phyloP scores from a whole-genome alignment of 2,888 invertebrate species.

The Rosalia funebris region DNA sequence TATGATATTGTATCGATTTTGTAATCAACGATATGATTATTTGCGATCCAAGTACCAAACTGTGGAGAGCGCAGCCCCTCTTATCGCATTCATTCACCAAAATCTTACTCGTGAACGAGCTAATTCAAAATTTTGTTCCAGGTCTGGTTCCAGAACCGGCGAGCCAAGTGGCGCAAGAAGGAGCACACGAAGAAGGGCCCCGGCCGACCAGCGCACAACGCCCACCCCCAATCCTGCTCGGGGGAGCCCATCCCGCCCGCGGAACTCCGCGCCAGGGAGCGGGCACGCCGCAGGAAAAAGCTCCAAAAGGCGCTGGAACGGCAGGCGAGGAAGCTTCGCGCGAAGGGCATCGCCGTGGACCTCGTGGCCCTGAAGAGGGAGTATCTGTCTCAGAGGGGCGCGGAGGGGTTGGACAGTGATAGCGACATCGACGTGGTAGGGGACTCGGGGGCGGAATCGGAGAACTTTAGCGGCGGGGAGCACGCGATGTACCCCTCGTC shows the following conservation, averaged over 20 bases:
- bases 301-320: slow-evolving; percentile 90
- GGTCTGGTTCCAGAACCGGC: slow-evolving; percentile 99
- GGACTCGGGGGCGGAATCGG: slow-evolving; percentile 76
- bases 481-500: slow-evolving; percentile 55
- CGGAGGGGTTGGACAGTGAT: slow-evolving; percentile 68
- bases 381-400: slow-evolving; percentile 82
- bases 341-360: slow-evolving; percentile 90
- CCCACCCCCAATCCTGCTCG: slow-evolving; percentile 96
- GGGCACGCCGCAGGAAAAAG: slow-evolving; percentile 90
- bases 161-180: slow-evolving; percentile 99
- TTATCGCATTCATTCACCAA: too few relatives aligned
- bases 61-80: too few relatives aligned
- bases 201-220: slow-evolving; percentile 97
- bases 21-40: too few relatives aligned
- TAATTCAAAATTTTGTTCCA: slow-evolving; percentile 64
- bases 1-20: too few relatives aligned
- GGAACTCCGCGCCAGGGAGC: slow-evolving; percentile 85
- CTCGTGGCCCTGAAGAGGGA: slow-evolving; percentile 85
- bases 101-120: too few relatives aligned
- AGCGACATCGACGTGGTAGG: slow-evolving; percentile 90
- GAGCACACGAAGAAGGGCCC: slow-evolving; percentile 99
- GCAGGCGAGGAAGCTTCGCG: slow-evolving; percentile 90
- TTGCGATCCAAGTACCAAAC: too few relatives aligned
- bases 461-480: slow-evolving; percentile 70
- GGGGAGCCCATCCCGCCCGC: slow-evolving; percentile 97